Conservation (phyloP, 2,797 vertebrate genomes). For the Syngnathus rostellatus region DNA sequence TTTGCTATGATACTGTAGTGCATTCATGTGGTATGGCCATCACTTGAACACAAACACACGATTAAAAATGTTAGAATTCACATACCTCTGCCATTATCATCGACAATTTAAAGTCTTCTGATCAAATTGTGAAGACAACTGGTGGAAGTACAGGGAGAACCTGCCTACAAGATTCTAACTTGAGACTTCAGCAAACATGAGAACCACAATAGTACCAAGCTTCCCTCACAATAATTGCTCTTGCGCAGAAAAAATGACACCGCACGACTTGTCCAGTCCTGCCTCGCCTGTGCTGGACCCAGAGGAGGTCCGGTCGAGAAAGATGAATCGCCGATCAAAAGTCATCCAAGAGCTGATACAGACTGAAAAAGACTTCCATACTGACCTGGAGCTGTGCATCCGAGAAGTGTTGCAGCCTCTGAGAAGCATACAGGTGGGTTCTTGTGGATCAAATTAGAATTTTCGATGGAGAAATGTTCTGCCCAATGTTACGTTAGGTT, state of each 20-base stretch:
- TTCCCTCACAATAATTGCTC: not conserved
- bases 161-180: not conserved
- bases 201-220: not conserved
- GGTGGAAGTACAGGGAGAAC: not conserved
- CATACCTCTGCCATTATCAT: too few species aligned
- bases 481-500: conserved; percentile 60
- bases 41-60: too few species aligned
- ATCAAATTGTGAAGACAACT: not conserved
- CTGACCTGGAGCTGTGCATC: conserved; percentile 82
- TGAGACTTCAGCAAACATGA: not conserved
- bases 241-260: conserved; percentile 85
- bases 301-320: conserved; percentile 68
- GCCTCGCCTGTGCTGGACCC: conserved; percentile 62
- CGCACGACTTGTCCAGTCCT: conserved; percentile 55
- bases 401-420: conserved; percentile 85
- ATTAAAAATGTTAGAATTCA: too few species aligned
- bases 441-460: not conserved
- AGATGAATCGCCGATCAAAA: conserved; percentile 84
- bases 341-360: conserved; percentile 86
- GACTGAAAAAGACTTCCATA: conserved; percentile 86
- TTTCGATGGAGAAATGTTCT: not conserved
- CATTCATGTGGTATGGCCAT: too few species aligned
- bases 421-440: conserved; percentile 72
- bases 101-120: too few species aligned
- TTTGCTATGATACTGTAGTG: too few species aligned